Base-by-base conservation (phyloP, 2,797 vertebrate species). In the Hyperoplus immaculatus region DNA sequence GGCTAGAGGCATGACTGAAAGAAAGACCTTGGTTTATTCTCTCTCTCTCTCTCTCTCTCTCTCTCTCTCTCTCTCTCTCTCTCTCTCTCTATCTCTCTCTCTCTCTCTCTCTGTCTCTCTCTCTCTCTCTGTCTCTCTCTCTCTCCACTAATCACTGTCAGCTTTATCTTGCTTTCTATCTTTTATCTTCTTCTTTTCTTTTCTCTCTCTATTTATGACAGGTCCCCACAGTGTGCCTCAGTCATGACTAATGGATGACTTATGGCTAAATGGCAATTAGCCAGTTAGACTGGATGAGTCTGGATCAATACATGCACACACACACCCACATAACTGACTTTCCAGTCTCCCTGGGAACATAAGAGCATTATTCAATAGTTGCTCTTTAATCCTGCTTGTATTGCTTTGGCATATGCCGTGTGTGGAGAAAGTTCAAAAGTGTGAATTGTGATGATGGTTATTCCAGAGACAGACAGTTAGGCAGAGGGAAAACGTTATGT, bases 251-350 rank as follows among this genome's bases (percentile, higher is more conserved):
- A 82, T 69, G 78, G 89, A 87, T 89, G 88, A 93, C 82, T 89
- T 88, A 82, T 69, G 78, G 89, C 85, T 94, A 90, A 94, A 93
- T 89, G 85, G 80, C 83, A 93, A 90, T 93, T 89, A 84, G 78
- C 78, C 67, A 72, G 57, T 91, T 87, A 84, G 75, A 85, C 83
- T 72, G 12, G 68, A 83, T 61, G 60, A 84, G 81, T 72, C 69
- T 60, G 69, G 85, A 89, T 91, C 80, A 80, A 92, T 91, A 82
- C 61, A 66, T 12, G 10, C 11, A 9, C 43, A 18, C 45, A 68
- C 59, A 39, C 10, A 43, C 46, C 8, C 46, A 43, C 39, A 55
- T 16, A 9, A 62, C 58, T 43, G 71, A 45, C 75, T 70, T 61
- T 46, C 81, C 81, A 71, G 73, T 83, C 85, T 80, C 86, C 77